Percentiles rank a stretch among this genome's conserved stretches.
phyloP scores from a whole-genome alignment of 2,113 vertebrate species.

The Camelus dromedarius region DNA sequence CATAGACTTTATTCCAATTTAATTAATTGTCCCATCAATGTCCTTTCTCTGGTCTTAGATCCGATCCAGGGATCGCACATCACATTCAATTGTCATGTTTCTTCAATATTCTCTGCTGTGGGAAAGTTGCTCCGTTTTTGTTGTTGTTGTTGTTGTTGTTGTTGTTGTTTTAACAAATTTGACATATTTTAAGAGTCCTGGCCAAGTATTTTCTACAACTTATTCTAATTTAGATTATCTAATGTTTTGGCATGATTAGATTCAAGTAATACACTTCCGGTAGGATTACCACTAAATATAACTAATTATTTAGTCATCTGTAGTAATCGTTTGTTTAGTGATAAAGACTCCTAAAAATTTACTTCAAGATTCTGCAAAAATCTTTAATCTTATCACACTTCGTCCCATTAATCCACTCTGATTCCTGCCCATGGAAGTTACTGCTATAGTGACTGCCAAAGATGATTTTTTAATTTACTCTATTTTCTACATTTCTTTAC shows the following conservation, averaged over 20 bases:
- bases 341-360: background rate
- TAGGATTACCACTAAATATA: background rate
- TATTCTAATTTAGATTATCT: background rate
- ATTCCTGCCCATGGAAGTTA: background rate
- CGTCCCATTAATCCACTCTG: background rate
- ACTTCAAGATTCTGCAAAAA: background rate
- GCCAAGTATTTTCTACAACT: background rate
- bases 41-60: background rate
- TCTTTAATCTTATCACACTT: background rate
- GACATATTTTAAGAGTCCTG: background rate
- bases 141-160: too few species aligned
- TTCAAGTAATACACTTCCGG: background rate
- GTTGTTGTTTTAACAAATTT: background rate
- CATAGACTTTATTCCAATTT: background rate
- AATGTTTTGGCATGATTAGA: background rate
- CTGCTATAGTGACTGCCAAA: background rate
- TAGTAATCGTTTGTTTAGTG: background rate
- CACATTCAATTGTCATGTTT: background rate
- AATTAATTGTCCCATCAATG: background rate
- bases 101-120: background rate
- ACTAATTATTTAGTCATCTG: background rate
- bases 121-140: background rate
- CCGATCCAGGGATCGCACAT: background rate
- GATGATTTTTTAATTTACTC: background rate
- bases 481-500: background rate